Conservation (phyloP, 2,797 vertebrate species). For the Macropus fuliginosus region DNA sequence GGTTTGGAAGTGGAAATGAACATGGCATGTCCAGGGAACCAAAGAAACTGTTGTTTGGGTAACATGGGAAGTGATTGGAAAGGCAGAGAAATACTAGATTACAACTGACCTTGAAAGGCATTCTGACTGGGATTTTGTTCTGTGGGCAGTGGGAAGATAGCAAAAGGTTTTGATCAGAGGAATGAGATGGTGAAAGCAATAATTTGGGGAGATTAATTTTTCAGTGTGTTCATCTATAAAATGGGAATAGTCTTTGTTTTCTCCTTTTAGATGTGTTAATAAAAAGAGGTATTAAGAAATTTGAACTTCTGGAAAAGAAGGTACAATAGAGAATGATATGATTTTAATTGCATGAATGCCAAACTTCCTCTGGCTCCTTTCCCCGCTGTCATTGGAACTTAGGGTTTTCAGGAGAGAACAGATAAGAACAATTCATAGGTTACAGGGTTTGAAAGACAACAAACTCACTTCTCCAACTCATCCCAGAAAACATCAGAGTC, state of each 20-base stretch:
- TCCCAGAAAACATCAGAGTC: conserved; percentile 92
- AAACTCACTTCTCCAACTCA: conserved; percentile 92
- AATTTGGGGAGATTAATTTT: not conserved
- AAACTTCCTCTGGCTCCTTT: not conserved
- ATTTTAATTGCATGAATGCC: not conserved
- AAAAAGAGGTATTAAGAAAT: not conserved
- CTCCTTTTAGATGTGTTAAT: not conserved
- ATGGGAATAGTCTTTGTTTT: conserved; percentile 15
- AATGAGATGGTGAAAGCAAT: not conserved
- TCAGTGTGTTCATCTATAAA: not conserved
- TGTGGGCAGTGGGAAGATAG: not conserved
- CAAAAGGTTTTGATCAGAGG: conserved; percentile 13
- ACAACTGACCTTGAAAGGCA: conserved; percentile 37
- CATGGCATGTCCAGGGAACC: not conserved
- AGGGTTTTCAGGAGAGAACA: not conserved
- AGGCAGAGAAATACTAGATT: conserved; percentile 18
- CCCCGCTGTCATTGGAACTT: not conserved
- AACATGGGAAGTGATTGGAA: conserved; percentile 41
- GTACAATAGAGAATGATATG: not conserved
- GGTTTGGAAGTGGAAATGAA: not conserved
- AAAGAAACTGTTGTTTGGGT: not conserved
- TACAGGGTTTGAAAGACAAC: conserved; percentile 37
- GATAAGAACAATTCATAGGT: not conserved
- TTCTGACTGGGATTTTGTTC: conserved; percentile 19
- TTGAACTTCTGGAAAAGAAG: not conserved